Evolutionary conservation across 2,888 invertebrate genomes (phyloP).

Genomic region (Malthinus flaveolus): DNA sequence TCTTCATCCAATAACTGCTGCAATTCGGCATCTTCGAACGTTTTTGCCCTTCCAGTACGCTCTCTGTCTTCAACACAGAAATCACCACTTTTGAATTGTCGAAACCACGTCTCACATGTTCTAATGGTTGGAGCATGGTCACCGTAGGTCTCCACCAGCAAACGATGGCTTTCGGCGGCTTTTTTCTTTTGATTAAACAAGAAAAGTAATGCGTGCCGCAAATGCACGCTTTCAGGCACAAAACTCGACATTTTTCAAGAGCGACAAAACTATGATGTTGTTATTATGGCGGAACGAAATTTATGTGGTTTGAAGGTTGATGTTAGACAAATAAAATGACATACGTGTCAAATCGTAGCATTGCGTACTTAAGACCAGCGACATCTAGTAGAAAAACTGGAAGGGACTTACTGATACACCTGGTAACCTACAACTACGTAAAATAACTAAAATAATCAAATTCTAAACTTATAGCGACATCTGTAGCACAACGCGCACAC

Average conservation of each 20-base stretch:
- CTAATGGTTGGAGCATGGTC: slow-evolving; percentile 4
- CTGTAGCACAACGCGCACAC: too few relatives aligned
- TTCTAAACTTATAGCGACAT: too few relatives aligned
- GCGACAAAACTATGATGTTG: not conserved
- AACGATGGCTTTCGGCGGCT: not conserved
- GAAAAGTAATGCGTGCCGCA: slow-evolving; percentile 13
- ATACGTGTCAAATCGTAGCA: not conserved
- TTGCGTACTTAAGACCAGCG: not conserved
- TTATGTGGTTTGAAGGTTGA: not conserved
- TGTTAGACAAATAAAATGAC: not conserved
- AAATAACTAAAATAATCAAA: too few relatives aligned
- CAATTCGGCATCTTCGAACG: not conserved
- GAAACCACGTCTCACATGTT: too few relatives aligned
- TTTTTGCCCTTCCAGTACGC: not conserved
- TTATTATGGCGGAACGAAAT: not conserved
- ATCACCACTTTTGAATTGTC: not conserved
- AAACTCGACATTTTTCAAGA: slow-evolving; percentile 3
- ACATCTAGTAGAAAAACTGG: not conserved
- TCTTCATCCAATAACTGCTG: not conserved
- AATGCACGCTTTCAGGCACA: slow-evolving; percentile 8
- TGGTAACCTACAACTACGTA: too few relatives aligned
- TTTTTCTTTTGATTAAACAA: slow-evolving; percentile 8
- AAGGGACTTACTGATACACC: not conserved
- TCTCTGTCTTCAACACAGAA: not conserved
- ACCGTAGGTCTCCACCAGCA: slow-evolving; percentile 2